Conservation (phyloP, 2,888 invertebrate genomes). For the Trichogramma dendrolimi region DNA sequence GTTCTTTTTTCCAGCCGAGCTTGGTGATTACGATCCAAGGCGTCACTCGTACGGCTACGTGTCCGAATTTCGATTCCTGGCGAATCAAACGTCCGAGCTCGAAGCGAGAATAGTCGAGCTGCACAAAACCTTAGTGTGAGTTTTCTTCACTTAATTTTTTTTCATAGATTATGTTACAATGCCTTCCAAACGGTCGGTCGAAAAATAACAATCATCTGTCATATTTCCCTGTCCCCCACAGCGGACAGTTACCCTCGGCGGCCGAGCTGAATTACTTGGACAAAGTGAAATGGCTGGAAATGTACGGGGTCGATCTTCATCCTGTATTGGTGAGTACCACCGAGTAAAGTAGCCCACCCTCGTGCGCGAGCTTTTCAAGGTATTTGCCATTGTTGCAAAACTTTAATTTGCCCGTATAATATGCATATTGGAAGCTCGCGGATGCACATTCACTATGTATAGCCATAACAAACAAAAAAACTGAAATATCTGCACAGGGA, state of each 20-base stretch:
- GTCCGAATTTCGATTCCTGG: slow-evolving; percentile 88
- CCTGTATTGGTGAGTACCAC: slow-evolving; percentile 73
- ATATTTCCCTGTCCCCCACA: slow-evolving; percentile 50
- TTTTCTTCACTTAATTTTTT: not conserved
- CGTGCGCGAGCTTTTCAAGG: too few species aligned
- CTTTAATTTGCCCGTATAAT: too few species aligned
- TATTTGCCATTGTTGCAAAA: too few species aligned
- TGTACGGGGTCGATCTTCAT: slow-evolving; percentile 97
- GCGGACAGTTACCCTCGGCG: slow-evolving; percentile 83
- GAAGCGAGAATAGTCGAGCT: slow-evolving; percentile 83
- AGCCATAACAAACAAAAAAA: too few species aligned
- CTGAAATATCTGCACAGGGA: slow-evolving; percentile 59
- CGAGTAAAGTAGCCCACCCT: too few species aligned
- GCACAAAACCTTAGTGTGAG: slow-evolving; percentile 83
- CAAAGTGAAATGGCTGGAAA: slow-evolving; percentile 97
- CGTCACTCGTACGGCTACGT: slow-evolving; percentile 87
- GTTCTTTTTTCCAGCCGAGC: slow-evolving; percentile 68
- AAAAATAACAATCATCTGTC: not conserved
- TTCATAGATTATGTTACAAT: not conserved
- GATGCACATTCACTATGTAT: too few species aligned
- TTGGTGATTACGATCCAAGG: slow-evolving; percentile 89
- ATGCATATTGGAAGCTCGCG: too few species aligned
- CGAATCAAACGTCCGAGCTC: slow-evolving; percentile 87
- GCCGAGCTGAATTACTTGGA: slow-evolving; percentile 94
- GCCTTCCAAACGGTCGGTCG: not conserved